Conservation (phyloP, 30 jellyfish, hydroid and myxozoan genomes). For the Aurelia aurita region DNA sequence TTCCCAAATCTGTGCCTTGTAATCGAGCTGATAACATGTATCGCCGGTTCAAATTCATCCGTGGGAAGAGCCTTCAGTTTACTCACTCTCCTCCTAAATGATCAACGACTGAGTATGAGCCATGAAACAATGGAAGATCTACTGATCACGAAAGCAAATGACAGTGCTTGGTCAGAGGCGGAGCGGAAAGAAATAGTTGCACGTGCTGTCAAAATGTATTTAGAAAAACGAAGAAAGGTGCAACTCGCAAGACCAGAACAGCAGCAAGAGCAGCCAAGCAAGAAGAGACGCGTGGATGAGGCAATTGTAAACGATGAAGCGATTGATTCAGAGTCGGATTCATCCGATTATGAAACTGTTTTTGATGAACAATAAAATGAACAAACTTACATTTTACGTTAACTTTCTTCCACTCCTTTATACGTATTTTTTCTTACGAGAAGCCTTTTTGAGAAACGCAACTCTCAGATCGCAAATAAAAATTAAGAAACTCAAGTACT, state of each 20-base stretch:
- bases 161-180: slow-evolving; percentile 48
- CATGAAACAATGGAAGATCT: slow-evolving; percentile 33
- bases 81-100: slow-evolving; percentile 49
- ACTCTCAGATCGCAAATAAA: no score
- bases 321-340: slow-evolving; percentile 4
- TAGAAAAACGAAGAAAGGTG: slow-evolving; percentile 38
- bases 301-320: neutral
- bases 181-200: slow-evolving; percentile 9
- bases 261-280: slow-evolving; percentile 27
- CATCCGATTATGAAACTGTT: neutral
- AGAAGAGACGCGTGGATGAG: slow-evolving; percentile 9
- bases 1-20: slow-evolving; percentile 57
- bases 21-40: slow-evolving; percentile 5
- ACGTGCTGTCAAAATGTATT: slow-evolving; percentile 13
- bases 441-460: no score
- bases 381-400: neutral
- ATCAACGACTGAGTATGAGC: slow-evolving; percentile 35
- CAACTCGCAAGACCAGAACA: slow-evolving; percentile 31
- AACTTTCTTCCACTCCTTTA: no score
- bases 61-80: slow-evolving; percentile 63
- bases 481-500: no score
- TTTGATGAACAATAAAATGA: neutral
- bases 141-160: slow-evolving; percentile 20
- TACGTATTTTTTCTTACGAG: no score
- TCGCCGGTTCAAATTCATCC: slow-evolving; percentile 52